Percentiles rank a stretch among this genome's conserved stretches.
Conservation (phyloP, 2,888 invertebrate species). For the Caenorhabditis sp. region DNA sequence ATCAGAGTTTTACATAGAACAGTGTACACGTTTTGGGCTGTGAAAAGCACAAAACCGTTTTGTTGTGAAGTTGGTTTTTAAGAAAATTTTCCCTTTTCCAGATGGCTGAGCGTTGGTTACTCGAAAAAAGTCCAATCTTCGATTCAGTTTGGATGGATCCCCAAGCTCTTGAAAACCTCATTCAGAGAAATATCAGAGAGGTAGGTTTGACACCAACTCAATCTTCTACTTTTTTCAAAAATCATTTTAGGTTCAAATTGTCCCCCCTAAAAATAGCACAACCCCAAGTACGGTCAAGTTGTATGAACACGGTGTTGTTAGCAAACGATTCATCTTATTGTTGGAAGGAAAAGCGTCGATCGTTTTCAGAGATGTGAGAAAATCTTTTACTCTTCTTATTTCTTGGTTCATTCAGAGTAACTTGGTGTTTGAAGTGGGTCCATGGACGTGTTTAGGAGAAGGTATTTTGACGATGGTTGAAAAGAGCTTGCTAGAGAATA, state of each 20-base stretch:
- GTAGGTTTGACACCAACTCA: background rate
- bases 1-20: too few relatives aligned
- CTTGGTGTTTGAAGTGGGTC: conserved; percentile 87
- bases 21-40: too few relatives aligned
- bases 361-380: conserved; percentile 10
- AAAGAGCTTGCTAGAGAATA: conserved; percentile 11
- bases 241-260: conserved; percentile 23
- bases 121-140: conserved; percentile 31
- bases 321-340: conserved; percentile 91
- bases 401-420: conserved; percentile 52
- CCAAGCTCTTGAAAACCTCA: conserved; percentile 37
- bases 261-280: conserved; percentile 22
- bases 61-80: too few relatives aligned
- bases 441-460: conserved; percentile 92
- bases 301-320: conserved; percentile 73
- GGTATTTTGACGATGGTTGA: conserved; percentile 52
- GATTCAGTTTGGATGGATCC: conserved; percentile 19
- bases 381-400: too few relatives aligned
- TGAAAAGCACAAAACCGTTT: too few relatives aligned
- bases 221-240: background rate
- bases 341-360: conserved; percentile 80
- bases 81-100: conserved; percentile 8
- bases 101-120: conserved; percentile 34
- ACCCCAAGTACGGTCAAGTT: conserved; percentile 50
- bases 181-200: conserved; percentile 42